Evolutionary conservation across 2,797 vertebrate species (phyloP).

Genomic region (Enteromius argenteus): DNA sequence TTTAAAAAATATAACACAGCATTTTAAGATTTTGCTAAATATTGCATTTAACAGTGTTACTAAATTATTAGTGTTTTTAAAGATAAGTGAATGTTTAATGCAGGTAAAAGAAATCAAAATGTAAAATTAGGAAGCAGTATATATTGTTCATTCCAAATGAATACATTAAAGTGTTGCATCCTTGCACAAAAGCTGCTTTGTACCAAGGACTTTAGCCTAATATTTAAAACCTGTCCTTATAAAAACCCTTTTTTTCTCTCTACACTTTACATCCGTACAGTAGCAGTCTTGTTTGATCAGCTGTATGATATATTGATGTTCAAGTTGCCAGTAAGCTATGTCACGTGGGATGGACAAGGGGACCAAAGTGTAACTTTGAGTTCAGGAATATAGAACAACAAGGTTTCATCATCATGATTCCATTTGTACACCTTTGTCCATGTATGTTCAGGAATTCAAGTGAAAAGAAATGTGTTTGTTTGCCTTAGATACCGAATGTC

Average conservation of each 20-base stretch:
- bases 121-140: not conserved
- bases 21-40: not conserved
- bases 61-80: constrained; percentile 1
- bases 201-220: not conserved
- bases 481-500: constrained; percentile 40
- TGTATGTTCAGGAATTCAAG: constrained; percentile 42
- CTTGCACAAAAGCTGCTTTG: not conserved
- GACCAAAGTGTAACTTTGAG: constrained; percentile 16
- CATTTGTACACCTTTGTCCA: constrained; percentile 15
- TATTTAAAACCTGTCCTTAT: not conserved
- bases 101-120: not conserved
- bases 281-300: not conserved
- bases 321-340: constrained; percentile 31
- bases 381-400: constrained; percentile 35
- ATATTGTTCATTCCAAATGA: not conserved
- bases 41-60: constrained; percentile 3
- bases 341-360: not conserved
- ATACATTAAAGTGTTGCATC: not conserved
- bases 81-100: not conserved
- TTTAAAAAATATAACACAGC: not conserved
- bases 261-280: constrained; percentile 9
- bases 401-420: constrained; percentile 7
- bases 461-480: constrained; percentile 37
- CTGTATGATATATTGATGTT: not conserved
- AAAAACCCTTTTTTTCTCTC: constrained; percentile 2